Evolutionary conservation across 1,140 invertebrate species (phyloP).

Genomic region (Apis cerana): DNA sequence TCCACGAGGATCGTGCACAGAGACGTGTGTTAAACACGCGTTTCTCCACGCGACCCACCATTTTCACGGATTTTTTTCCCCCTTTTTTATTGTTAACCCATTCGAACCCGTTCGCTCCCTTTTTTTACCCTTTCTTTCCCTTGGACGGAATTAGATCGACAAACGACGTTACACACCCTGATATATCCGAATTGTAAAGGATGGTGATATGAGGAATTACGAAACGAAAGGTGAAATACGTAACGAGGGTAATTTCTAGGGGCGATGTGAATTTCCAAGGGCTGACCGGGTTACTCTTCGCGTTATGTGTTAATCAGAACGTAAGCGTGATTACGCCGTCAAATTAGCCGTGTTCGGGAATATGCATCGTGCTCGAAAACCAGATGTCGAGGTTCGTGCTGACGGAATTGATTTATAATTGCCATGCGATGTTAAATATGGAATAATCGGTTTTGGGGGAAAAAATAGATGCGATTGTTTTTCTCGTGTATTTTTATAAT

Average conservation of each 20-base stretch:
- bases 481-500: too few relatives aligned
- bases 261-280: not conserved
- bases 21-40: not conserved
- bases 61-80: not conserved
- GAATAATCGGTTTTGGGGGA: too few relatives aligned
- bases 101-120: not conserved
- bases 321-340: not conserved
- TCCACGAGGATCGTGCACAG: not conserved
- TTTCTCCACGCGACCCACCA: not conserved
- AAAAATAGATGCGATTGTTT: too few relatives aligned
- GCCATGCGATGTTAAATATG: not conserved
- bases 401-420: not conserved
- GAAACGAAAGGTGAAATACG: constrained; percentile 17
- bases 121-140: not conserved
- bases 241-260: constrained; percentile 2
- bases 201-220: not conserved
- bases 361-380: not conserved
- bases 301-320: constrained; percentile 1
- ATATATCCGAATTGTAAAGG: not conserved
- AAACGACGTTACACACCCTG: constrained; percentile 6
- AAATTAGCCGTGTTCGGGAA: not conserved
- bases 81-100: not conserved
- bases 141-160: not conserved
- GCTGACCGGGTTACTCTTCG: not conserved
- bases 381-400: not conserved